phyloP scores from a whole-genome alignment of 1,140 invertebrate species.

The Ectropis grisescens region DNA sequence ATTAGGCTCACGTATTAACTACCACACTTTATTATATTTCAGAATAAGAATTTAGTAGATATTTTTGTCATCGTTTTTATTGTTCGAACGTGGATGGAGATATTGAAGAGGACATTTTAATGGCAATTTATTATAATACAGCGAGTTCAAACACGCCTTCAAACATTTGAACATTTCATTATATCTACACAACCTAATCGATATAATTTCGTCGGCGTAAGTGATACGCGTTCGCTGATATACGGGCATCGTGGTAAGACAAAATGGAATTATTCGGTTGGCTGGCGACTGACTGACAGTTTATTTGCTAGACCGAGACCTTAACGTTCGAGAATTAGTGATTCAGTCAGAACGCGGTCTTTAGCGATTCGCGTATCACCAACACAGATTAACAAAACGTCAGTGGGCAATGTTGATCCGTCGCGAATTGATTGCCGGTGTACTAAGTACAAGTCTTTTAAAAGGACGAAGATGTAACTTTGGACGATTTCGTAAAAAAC shows the following conservation, averaged over 20 bases:
- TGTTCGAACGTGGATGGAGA: conserved; percentile 63
- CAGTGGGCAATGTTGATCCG: conserved; percentile 26
- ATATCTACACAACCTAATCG: conserved; percentile 54
- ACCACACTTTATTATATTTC: conserved; percentile 12
- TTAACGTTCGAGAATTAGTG: no score
- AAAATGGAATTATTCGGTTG: no score
- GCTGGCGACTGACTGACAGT: no score
- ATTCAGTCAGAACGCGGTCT: no score
- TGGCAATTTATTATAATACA: no score
- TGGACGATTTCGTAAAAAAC: conserved; percentile 51
- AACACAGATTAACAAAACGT: no score
- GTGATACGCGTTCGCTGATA: conserved; percentile 26
- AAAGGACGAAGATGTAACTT: conserved; percentile 62
- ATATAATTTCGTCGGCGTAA: conserved; percentile 36
- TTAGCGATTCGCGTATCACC: no score
- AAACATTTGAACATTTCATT: conserved; percentile 25
- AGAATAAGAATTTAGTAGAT: conserved; percentile 12
- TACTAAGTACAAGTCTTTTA: conserved; percentile 66
- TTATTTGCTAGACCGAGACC: no score
- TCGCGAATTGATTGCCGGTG: conserved; percentile 30
- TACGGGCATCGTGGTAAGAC: no score
- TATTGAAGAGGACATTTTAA: no score
- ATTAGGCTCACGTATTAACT: conserved; percentile 10
- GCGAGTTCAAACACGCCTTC: neutral
- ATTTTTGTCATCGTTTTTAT: conserved; percentile 22